Conservation (phyloP, 2,113 vertebrate species). For the Cyanoliseus patagonus region DNA sequence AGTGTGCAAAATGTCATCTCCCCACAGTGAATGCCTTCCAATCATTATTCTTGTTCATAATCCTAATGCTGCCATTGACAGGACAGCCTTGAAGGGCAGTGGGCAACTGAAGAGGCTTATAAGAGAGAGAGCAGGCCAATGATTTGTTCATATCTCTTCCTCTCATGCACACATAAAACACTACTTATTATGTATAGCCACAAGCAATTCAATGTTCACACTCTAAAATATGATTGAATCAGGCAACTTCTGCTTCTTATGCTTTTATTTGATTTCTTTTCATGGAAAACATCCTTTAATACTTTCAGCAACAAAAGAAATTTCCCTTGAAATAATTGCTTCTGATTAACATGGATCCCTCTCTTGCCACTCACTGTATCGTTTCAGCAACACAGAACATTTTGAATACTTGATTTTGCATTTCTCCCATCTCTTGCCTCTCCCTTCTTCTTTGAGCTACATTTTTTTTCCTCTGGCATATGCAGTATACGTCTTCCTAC, state of each 20-base stretch:
- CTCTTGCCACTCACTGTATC: not conserved
- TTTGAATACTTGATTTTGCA: not conserved
- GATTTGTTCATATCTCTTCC: not conserved
- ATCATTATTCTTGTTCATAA: not conserved
- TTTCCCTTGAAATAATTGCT: slow-evolving; percentile 30
- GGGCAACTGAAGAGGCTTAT: not conserved
- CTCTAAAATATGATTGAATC: not conserved
- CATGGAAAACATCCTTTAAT: slow-evolving; percentile 35
- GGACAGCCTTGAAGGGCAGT: not conserved
- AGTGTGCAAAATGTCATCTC: not conserved
- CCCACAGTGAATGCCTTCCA: not conserved
- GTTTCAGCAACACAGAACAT: not conserved
- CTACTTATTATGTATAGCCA: not conserved
- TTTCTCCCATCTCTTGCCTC: not conserved
- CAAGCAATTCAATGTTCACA: not conserved
- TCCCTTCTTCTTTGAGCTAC: not conserved
- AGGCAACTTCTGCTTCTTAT: not conserved
- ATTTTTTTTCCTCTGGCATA: not conserved
- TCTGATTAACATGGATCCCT: not conserved
- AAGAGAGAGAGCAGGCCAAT: not conserved
- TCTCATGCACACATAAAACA: not conserved
- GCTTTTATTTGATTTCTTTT: slow-evolving; percentile 19
- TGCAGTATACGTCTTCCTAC: not conserved
- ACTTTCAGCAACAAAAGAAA: not conserved
- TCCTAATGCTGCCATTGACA: not conserved